These are phyloP conservation scores for Lasiommata megera DNA, from an alignment of 2,888 invertebrate species.

Conservation along the genomic window DNA sequence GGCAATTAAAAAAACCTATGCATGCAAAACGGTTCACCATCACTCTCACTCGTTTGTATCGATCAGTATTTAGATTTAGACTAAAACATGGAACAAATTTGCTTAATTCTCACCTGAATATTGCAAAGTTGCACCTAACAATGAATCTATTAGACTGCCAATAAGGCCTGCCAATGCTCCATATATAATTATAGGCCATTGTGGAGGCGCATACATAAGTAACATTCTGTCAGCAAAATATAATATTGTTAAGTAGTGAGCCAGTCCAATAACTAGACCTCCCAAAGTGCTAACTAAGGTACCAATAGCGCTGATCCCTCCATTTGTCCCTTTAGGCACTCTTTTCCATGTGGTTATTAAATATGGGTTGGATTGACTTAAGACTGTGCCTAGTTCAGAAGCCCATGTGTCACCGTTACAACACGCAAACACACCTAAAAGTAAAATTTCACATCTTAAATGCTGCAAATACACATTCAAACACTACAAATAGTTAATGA, in stretches of 20 bases:
- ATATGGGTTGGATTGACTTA: conserved; percentile 85
- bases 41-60: too few relatives aligned
- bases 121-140: conserved; percentile 92
- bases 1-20: too few relatives aligned
- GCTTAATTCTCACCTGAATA: conserved; percentile 85
- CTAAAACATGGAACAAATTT: background rate
- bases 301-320: conserved; percentile 87
- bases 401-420: conserved; percentile 96
- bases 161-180: conserved; percentile 88
- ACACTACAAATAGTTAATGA: too few relatives aligned
- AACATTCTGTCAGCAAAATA: conserved; percentile 82
- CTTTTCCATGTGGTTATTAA: conserved; percentile 87
- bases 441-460: background rate
- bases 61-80: background rate
- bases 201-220: conserved; percentile 83
- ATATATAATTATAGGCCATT: conserved; percentile 89
- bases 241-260: conserved; percentile 85
- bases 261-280: conserved; percentile 86
- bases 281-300: conserved; percentile 83
- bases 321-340: conserved; percentile 94
- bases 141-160: conserved; percentile 91
- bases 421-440: conserved; percentile 86
- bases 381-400: conserved; percentile 91
- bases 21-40: too few relatives aligned
- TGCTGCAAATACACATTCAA: too few relatives aligned